Evolutionary conservation across 1,140 invertebrate species (phyloP).

Genomic region (Nebria ingens): DNA sequence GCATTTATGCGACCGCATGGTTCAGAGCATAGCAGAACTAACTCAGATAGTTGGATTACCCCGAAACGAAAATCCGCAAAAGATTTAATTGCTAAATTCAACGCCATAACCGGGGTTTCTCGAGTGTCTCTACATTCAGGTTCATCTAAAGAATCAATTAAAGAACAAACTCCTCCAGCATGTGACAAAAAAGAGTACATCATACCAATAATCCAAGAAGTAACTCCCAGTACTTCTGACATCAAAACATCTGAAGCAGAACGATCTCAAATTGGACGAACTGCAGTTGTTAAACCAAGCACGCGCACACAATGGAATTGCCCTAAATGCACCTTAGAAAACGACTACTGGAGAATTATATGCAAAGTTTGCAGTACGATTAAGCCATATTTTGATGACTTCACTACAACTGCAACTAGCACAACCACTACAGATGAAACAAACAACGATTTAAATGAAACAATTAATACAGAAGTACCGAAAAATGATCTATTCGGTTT

Average conservation of each 20-base stretch:
- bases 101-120: conserved; percentile 44
- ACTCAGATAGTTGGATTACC: conserved; percentile 33
- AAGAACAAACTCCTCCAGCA: not conserved
- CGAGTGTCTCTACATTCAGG: not conserved
- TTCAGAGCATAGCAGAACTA: conserved; percentile 25
- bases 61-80: conserved; percentile 39
- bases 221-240: not conserved
- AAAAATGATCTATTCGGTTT: not conserved
- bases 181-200: not conserved
- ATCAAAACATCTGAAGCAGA: not conserved
- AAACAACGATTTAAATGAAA: conserved; percentile 13
- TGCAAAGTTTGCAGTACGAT: conserved; percentile 43
- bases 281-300: conserved; percentile 13
- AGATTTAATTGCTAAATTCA: conserved; percentile 53
- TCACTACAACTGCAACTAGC: conserved; percentile 16
- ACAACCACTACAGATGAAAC: not conserved
- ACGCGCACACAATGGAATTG: conserved; percentile 35
- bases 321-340: conserved; percentile 42
- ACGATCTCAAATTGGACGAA: not conserved
- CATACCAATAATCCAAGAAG: not conserved
- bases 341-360: conserved; percentile 43
- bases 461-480: not conserved
- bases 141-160: not conserved
- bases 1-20: conserved; percentile 29
- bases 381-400: conserved; percentile 33